Evolutionary conservation across 2,888 invertebrate genomes (phyloP).

Genomic region (Oscheius sp.): DNA sequence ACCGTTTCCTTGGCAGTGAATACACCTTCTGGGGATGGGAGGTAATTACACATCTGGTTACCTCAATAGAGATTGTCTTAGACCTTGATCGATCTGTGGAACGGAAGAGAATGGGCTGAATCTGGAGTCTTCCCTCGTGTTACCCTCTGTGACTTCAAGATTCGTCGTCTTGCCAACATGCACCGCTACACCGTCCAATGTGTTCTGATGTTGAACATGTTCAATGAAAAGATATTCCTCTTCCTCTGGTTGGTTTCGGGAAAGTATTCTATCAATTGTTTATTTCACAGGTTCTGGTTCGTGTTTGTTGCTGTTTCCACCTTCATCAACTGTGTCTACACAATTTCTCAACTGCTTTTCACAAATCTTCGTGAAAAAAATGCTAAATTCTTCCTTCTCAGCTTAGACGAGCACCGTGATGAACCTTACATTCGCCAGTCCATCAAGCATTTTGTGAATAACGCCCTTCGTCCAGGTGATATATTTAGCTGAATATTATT

Average conservation of each 20-base stretch:
- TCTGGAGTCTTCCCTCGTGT: slow-evolving; percentile 73
- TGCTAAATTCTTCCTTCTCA: slow-evolving; percentile 23
- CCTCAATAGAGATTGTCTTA: slow-evolving; percentile 28
- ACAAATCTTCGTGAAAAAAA: slow-evolving; percentile 46
- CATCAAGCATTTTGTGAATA: slow-evolving; percentile 58
- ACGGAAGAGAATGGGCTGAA: slow-evolving; percentile 71
- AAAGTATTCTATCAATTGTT: not conserved
- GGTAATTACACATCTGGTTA: slow-evolving; percentile 39
- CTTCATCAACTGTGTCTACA: slow-evolving; percentile 75
- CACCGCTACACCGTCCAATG: slow-evolving; percentile 72
- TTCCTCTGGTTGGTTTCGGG: slow-evolving; percentile 64
- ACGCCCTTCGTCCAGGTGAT: slow-evolving; percentile 63
- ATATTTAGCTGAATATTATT: too few species aligned
- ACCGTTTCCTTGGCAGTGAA: slow-evolving; percentile 72
- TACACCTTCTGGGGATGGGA: slow-evolving; percentile 72
- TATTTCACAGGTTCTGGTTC: slow-evolving; percentile 74
- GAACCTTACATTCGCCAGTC: slow-evolving; percentile 10
- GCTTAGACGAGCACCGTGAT: slow-evolving; percentile 25
- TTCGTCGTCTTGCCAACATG: slow-evolving; percentile 74
- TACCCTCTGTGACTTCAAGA: slow-evolving; percentile 65
- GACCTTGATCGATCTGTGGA: slow-evolving; percentile 67
- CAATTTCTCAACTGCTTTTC: slow-evolving; percentile 71
- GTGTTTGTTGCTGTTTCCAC: slow-evolving; percentile 75
- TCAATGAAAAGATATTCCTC: slow-evolving; percentile 73
- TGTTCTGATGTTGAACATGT: slow-evolving; percentile 73